Base-by-base conservation (phyloP, 2,888 invertebrate species). In the Melanophora roralis region DNA sequence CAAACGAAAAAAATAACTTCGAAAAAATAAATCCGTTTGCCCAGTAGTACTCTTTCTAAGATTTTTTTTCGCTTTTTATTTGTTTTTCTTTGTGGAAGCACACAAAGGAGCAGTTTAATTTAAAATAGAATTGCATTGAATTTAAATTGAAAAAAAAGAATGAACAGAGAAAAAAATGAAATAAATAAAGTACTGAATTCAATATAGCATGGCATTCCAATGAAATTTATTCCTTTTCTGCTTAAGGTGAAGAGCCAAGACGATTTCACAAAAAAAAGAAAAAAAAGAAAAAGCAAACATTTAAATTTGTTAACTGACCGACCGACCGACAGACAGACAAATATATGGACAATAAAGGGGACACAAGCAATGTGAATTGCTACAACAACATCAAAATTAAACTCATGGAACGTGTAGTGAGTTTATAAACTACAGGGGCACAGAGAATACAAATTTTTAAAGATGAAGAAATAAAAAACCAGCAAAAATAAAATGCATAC, bases 81-180 rank as follows among this genome's bases (percentile, higher is more conserved):
- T 78, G 62, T 60, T 73, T 71, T 71, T 79, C 71, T 75, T 72
- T 76, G 79, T 72, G 49, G 47, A 72, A 64, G 43, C 59, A 45
- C 38, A 69, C 57, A 77, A 69, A 69, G 55, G 62, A 64, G 80
- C 76, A 73, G 72, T 80, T 80, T 80, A 80, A 80, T 80, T 73
- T 80, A 76, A 80, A 76, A 80, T 80, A 80, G 80, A 80, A 76
- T 80, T 80, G 80, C 80, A 80, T 80, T 80, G 80, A 80, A 80
- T 80, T 76, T 72, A 80, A 78, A 76, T 76, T 76, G 76, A 71
- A 69, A 64, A 43, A 80, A 72, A n/a, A n/a, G n/a, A n/a, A 71
- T 60, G 51, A 62, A 65, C 34, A 64, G 19, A 55, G 49, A 49
- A 36, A 27, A 19, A 68, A 9, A n/a, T 43, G 32, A 76, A 49